phyloP scores from a whole-genome alignment of 1,140 invertebrate species.

The Augochlora pura region DNA sequence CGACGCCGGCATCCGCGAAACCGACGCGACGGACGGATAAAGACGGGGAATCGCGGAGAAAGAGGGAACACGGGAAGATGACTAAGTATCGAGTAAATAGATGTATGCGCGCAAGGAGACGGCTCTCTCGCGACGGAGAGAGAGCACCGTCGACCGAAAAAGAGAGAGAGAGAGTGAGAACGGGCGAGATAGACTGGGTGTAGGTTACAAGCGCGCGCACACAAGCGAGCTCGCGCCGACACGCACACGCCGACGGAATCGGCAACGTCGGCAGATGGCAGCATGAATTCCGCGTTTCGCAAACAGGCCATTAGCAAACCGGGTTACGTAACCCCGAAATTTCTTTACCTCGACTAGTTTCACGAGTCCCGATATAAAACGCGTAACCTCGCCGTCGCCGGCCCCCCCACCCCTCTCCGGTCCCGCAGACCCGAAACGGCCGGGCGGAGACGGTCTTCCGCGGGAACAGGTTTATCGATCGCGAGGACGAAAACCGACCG shows the following conservation, averaged over 20 bases:
- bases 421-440: no score
- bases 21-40: background rate
- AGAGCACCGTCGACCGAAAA: slow-evolving; percentile 36
- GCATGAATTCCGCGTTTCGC: slow-evolving; percentile 43
- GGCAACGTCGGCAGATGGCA: slow-evolving; percentile 56
- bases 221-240: background rate
- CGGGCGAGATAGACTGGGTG: slow-evolving; percentile 16
- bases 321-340: slow-evolving; percentile 51
- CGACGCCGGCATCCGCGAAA: no score
- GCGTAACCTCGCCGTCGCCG: no score
- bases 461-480: slow-evolving; percentile 6
- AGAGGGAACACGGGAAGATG: slow-evolving; percentile 10
- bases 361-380: background rate
- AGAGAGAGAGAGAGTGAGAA: slow-evolving; percentile 11
- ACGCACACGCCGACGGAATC: slow-evolving; percentile 36
- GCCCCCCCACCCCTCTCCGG: no score
- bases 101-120: slow-evolving; percentile 34
- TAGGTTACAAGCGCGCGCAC: background rate
- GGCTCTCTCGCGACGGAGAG: background rate
- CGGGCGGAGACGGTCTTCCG: background rate
- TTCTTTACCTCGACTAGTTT: slow-evolving; percentile 24
- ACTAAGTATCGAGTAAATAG: slow-evolving; percentile 54
- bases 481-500: background rate
- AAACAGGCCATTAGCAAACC: slow-evolving; percentile 22
- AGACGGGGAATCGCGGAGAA: slow-evolving; percentile 7